Percentiles rank a stretch among this genome's conserved stretches.
phyloP scores from a whole-genome alignment of 2,113 vertebrate genomes.

The Polypterus senegalus region DNA sequence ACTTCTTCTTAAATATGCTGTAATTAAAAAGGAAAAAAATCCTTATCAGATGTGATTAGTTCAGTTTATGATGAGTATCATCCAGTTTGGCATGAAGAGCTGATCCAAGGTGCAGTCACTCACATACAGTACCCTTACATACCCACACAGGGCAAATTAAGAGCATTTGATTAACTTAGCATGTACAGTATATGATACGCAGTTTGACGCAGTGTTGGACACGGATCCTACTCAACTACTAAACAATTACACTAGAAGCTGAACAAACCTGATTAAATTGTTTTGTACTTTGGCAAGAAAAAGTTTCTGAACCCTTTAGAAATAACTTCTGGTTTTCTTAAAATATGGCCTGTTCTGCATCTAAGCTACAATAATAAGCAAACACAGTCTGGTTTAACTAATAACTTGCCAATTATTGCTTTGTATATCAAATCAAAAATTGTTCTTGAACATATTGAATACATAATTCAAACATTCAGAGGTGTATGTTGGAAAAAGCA shows the following conservation, averaged over 20 bases:
- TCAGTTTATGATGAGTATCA: neutral
- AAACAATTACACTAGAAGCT: neutral
- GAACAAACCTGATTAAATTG: neutral
- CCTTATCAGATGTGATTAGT: neutral
- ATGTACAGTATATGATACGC: neutral
- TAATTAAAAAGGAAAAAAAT: neutral
- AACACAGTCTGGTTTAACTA: too few species aligned
- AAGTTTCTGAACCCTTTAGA: neutral
- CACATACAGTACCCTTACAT: neutral
- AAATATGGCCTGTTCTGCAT: neutral
- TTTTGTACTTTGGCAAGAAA: neutral
- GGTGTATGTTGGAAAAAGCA: too few species aligned
- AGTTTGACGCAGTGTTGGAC: neutral
- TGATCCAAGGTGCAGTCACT: neutral
- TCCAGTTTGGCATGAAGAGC: neutral
- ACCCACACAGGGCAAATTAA: neutral
- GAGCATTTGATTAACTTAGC: too few species aligned
- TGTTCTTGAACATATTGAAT: too few species aligned
- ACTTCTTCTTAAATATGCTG: too few species aligned
- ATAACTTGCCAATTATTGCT: too few species aligned
- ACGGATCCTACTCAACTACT: neutral
- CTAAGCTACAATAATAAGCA: too few species aligned
- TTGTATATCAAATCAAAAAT: too few species aligned
- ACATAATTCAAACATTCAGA: too few species aligned
- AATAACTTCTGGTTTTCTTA: neutral